These are phyloP conservation scores for Colinus virginianus DNA, from an alignment of 2,113 vertebrate genomes.

Conservation along the genomic window DNA sequence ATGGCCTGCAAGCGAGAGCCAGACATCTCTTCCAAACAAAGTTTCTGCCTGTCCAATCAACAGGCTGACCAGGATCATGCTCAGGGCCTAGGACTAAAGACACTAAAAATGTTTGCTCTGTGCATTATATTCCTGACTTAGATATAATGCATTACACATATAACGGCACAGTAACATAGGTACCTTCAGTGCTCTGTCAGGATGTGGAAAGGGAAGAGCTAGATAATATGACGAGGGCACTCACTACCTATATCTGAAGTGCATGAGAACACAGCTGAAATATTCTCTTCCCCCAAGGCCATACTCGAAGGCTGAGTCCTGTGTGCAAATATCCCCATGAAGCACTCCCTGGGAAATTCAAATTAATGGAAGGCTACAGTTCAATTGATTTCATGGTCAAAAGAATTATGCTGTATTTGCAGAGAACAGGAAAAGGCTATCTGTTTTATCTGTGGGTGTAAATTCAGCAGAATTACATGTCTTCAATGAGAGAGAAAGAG, in stretches of 20 bases:
- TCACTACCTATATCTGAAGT: background rate
- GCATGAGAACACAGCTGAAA: background rate
- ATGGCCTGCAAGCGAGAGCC: background rate
- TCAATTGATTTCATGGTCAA: background rate
- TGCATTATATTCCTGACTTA: background rate
- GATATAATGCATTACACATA: background rate
- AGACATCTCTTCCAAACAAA: background rate
- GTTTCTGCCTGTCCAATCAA: background rate
- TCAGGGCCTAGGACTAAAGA: background rate
- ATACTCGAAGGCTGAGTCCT: fast-evolving
- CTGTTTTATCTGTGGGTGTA: background rate
- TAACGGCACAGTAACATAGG: background rate
- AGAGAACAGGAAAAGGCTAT: constrained; percentile 37
- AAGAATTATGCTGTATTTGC: background rate
- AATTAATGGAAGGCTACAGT: background rate
- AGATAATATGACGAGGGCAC: background rate
- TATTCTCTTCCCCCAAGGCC: background rate
- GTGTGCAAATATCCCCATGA: background rate
- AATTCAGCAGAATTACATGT: constrained; percentile 29
- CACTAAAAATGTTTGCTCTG: background rate
- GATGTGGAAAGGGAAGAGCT: background rate
- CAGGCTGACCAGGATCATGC: background rate
- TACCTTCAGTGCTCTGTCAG: background rate
- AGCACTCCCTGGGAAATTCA: background rate
- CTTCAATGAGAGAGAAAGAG: background rate